Evolutionary conservation across 2,797 vertebrate genomes (phyloP).

Genomic region (Rhyacichthys aspro): DNA sequence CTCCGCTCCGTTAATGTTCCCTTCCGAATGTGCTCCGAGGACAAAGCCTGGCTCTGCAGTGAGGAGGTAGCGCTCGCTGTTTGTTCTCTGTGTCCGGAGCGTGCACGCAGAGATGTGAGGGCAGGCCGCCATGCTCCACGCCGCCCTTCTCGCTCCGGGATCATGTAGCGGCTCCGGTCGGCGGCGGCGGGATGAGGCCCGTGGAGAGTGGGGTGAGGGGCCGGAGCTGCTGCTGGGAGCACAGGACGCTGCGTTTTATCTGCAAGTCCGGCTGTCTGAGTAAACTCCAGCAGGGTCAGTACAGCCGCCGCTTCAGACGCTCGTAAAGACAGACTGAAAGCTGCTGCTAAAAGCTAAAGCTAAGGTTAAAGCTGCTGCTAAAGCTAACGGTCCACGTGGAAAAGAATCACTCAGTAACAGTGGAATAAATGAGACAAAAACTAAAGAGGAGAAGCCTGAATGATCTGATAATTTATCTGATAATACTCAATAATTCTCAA

Average conservation of each 20-base stretch:
- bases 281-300: constrained; percentile 92
- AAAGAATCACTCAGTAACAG: no score
- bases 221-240: constrained; percentile 91
- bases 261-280: constrained; percentile 93
- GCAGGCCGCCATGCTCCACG: constrained; percentile 63
- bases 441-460: no score
- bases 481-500: no score
- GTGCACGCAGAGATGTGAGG: constrained; percentile 40
- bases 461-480: no score
- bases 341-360: constrained; percentile 50
- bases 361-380: constrained; percentile 47
- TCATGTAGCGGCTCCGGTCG: constrained; percentile 79
- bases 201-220: constrained; percentile 90
- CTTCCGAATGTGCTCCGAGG: constrained; percentile 42
- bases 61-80: constrained; percentile 40
- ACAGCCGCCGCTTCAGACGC: constrained; percentile 59
- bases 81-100: constrained; percentile 42
- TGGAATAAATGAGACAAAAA: no score
- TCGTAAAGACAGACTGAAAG: no score
- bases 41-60: constrained; percentile 40
- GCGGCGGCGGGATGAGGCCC: constrained; percentile 61
- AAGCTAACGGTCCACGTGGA: no score
- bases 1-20: constrained; percentile 32
- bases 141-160: constrained; percentile 53
- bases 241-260: constrained; percentile 87